Percentiles rank a stretch among this genome's conserved stretches.
These are phyloP conservation scores for Nycticorax nycticorax DNA, from an alignment of 2,113 vertebrate species.

Conservation along the genomic window DNA sequence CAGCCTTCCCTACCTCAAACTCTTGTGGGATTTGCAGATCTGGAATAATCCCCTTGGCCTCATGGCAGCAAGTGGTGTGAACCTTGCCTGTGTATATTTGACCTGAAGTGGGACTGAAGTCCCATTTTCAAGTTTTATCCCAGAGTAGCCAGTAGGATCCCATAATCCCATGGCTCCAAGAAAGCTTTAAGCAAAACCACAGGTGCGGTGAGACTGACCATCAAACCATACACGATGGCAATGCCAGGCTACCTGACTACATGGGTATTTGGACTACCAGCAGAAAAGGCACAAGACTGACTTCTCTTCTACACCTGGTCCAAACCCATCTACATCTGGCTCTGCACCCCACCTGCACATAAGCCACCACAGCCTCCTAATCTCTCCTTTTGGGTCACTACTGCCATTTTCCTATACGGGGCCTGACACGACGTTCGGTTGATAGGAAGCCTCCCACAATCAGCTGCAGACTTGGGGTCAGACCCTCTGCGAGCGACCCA, in stretches of 20 bases:
- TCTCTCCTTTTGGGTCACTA: not conserved
- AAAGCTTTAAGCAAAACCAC: not conserved
- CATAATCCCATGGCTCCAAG: not conserved
- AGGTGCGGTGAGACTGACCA: not conserved
- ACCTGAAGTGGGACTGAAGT: not conserved
- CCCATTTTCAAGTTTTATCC: not conserved
- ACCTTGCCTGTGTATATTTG: not conserved
- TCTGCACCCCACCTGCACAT: not conserved
- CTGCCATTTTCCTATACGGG: fast-evolving
- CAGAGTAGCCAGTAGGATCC: not conserved
- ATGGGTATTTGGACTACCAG: not conserved
- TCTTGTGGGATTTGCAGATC: not conserved
- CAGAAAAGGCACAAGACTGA: not conserved
- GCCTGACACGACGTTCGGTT: fast-evolving
- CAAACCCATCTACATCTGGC: not conserved
- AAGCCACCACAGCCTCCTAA: not conserved
- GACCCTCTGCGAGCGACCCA: not conserved
- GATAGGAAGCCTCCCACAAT: not conserved
- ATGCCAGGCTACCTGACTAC: not conserved
- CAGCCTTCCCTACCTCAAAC: not conserved
- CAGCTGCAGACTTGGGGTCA: not conserved
- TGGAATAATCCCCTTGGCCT: not conserved
- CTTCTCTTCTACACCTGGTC: not conserved
- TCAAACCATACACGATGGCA: not conserved
- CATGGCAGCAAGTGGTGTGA: not conserved